Conservation (phyloP, 2,888 invertebrate genomes). For the Ochropleura leucogaster region DNA sequence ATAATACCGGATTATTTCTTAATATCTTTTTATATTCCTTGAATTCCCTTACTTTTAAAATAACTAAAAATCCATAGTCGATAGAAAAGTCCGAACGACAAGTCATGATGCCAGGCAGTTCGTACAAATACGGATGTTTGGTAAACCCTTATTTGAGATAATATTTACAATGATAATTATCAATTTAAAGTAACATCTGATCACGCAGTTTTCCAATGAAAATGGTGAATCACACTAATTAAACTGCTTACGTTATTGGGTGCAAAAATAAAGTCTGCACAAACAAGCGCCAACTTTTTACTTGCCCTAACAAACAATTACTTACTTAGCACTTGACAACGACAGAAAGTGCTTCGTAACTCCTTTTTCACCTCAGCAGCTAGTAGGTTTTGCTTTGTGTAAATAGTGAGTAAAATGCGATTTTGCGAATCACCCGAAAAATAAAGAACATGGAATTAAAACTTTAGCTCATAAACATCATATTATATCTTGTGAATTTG, state of each 20-base stretch:
- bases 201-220: neutral
- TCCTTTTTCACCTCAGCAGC: too few species aligned
- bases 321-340: constrained; percentile 12
- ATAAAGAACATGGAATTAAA: too few species aligned
- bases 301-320: neutral
- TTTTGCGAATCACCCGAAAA: too few species aligned
- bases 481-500: too few species aligned
- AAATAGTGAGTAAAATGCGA: too few species aligned
- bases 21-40: neutral
- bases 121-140: neutral
- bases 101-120: neutral
- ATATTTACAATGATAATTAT: neutral
- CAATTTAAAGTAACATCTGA: neutral
- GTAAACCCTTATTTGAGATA: neutral
- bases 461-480: too few species aligned
- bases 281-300: neutral
- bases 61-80: neutral
- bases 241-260: neutral
- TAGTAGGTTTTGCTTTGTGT: too few species aligned
- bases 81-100: neutral
- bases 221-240: constrained; percentile 2
- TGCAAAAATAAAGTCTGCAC: neutral
- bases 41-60: neutral
- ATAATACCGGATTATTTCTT: neutral
- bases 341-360: constrained; percentile 13